Base-by-base conservation (phyloP, 2,113 vertebrate species). In the Bucco capensis region DNA sequence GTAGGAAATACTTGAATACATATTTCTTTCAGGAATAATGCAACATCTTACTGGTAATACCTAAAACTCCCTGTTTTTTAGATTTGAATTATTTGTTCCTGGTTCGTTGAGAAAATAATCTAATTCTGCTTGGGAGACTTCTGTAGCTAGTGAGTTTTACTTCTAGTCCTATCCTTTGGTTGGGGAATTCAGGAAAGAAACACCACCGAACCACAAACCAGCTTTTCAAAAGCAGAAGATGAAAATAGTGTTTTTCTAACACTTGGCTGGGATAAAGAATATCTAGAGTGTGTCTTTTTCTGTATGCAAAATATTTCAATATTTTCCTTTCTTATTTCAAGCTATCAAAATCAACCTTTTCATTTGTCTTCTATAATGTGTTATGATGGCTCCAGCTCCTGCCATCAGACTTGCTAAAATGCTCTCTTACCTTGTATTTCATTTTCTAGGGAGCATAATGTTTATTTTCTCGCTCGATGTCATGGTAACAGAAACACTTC, bases 401-500 rank as follows among this genome's bases (percentile, higher is more conserved):
- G 84, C 83, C 61, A 87, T 93, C 91, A 95, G 89, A 96, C 93
- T 94, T 95, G 92, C 90, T 96, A 94, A 96, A 95, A 84, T 2
- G 27, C 80, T 92, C 85, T 60, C 72, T 93, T 94, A 86, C 87
- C 78, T 77, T 92, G 60, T 70, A 86, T 89, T 88, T 88, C 18
- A 58, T 93, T 94, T 97, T 91, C 67, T 54, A 56, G 92, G 83
- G 76, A 96, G 57, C 2, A 0, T 65, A 82, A 67, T 89, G 71
- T 96, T 97, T 96, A 81, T 94, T 93, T 97, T 94, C 80, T 81
- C 87, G 71, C 76, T 89, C 40, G 51, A 86, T 94, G 96, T 92
- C 94, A 96, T 94, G 93, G 96, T 95, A 96, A 97, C 96, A 93
- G 93, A 84, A 95, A 93, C 49, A 54, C 58, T 94, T 86, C 65